Evolutionary conservation across 2,113 vertebrate species (phyloP), one percentile per base, ranked within the genome.

Genomic region (Oncorhynchus keta): DNA sequence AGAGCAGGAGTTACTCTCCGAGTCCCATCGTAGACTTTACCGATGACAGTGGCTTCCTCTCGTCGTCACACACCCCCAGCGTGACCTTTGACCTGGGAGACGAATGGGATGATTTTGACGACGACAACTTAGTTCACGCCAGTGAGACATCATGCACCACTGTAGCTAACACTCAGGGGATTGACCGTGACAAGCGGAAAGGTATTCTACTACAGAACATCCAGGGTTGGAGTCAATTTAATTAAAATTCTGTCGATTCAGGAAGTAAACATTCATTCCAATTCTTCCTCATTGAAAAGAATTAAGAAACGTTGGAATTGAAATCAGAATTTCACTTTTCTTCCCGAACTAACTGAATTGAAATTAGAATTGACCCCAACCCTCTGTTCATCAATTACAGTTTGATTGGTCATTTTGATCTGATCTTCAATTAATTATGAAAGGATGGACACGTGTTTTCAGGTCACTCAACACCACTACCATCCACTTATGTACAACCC

Each of bases 91-190:
- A 98, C 85, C 92, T 96, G 13, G 94, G 92, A 90, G 86, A 84
- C 24, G 89, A 92, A n/a, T 91, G 93, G 97, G 94, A 94, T 83
- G 94, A 98, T 79, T 93, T 95, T 87, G 93, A 94, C 86, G 95
- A 97, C 79, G 95, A 94, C 14, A 91, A 91, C 78, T 90, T 97
- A 79, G 70, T 92, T 80, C 72, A 85, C 84, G 93, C 92, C 55
- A 92, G 92, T 45, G 91, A 82, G 77, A 88, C 90, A 72, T 77
- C 22, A 0, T 65, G 67, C 75, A 24, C 16, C 0, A 9, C 67
- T n/a, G 14, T 73, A 12, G 32, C 74, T 68, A 48, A 68, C 67
- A 73, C 82, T 86, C 75, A 75, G 62, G 77, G 49, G 68, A 51
- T 11, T 55, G 74, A 77, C 70, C 73, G 51, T 80, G 73, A 75